Evolutionary conservation across 2,888 invertebrate species (phyloP), one percentile per base, ranked within the genome.

Genomic region (Zaprionus lineosus): DNA sequence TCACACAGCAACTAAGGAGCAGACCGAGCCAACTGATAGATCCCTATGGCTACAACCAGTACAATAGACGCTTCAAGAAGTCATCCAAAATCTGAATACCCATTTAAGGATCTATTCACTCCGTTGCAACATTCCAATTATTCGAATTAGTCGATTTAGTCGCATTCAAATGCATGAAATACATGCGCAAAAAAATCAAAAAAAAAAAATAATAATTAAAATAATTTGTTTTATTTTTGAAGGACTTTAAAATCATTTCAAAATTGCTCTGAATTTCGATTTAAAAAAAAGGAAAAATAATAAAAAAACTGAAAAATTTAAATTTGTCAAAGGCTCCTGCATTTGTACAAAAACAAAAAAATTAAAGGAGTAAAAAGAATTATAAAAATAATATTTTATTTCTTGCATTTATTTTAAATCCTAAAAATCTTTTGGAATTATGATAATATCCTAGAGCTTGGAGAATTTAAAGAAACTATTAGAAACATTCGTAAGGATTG

Each of bases 31-130:
- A 90, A 50, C 62, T 90, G 43, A 84, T 89, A 1, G 88, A 84
- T 68, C 86, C 88, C 2, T 90, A 77, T 63, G 88, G 82, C 8
- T 90, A 88, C 37, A 88, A 86, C 60, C 90, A 89, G 51, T 89
- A 88, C 47, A 86, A 88, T 52, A 85, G 90, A 1, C 88, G 89
- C 21, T 90, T 81, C 44, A 89, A 90, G 67, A 89, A 89, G 68
- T 78, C 82, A 9, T 69, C 88, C 21, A 71, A 79, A 34, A 57
- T 61, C 15, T 72, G 34, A 68, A 6, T 14, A 1, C 6, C 2
- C 44, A 39, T 51, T 26, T 36, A 12, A n/a, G n/a, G n/a, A n/a
- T n/a, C n/a, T n/a, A n/a, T n/a, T n/a, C n/a, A n/a, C n/a, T n/a
- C n/a, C 34, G 39, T 44, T 52, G 46, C 41, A 44, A 41, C 16